phyloP scores from a whole-genome alignment of 2,113 vertebrate genomes.

The Euleptes europaea region DNA sequence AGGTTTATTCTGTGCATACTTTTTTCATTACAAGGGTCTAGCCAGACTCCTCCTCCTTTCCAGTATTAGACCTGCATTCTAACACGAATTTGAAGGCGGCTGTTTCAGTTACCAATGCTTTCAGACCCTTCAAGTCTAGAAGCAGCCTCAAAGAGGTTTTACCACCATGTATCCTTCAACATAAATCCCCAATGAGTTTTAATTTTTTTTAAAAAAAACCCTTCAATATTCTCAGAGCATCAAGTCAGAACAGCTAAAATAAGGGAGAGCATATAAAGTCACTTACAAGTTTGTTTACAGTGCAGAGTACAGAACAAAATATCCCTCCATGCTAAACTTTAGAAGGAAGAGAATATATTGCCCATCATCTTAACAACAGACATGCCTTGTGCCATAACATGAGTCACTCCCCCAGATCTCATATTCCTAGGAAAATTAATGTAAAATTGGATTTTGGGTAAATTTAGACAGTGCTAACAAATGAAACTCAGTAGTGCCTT shows the following conservation, averaged over 20 bases:
- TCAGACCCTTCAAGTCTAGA: slow-evolving; percentile 12
- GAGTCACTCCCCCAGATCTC: background rate
- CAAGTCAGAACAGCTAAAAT: background rate
- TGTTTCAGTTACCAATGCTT: background rate
- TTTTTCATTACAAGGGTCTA: background rate
- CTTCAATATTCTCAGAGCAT: background rate
- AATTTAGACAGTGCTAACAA: background rate
- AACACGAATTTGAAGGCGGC: background rate
- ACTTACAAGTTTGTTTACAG: background rate
- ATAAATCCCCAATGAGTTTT: background rate
- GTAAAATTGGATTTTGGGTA: background rate
- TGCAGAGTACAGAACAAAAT: background rate
- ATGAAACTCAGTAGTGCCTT: background rate
- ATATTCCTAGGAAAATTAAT: background rate
- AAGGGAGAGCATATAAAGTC: background rate
- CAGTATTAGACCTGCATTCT: background rate
- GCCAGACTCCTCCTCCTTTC: background rate
- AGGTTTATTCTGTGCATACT: background rate
- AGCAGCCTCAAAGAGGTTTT: background rate
- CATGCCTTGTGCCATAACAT: background rate
- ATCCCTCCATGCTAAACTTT: background rate
- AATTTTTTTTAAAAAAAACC: too few species aligned
- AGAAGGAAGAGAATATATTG: background rate
- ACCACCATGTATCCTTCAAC: background rate
- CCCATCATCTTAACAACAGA: background rate